Percentiles rank a stretch among this genome's conserved stretches.
These are phyloP conservation scores for Lasioglossum villosulum DNA, from an alignment of 2,888 invertebrate species.

Conservation along the genomic window DNA sequence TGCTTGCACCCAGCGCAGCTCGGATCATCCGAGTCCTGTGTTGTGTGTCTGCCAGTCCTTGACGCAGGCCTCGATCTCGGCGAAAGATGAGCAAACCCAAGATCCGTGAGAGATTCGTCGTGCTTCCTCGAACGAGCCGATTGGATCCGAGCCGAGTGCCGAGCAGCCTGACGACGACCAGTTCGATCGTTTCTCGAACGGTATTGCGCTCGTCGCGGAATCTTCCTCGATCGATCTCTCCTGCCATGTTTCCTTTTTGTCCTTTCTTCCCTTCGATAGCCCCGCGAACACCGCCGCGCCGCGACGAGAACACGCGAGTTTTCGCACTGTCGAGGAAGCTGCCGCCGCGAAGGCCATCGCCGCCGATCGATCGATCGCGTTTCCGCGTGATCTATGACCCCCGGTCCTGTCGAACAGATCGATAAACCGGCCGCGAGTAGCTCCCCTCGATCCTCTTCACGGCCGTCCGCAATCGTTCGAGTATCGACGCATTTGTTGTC, in stretches of 20 bases:
- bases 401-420: constrained; percentile 12
- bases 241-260: not conserved
- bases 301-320: constrained; percentile 15
- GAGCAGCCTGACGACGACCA: constrained; percentile 24
- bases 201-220: constrained; percentile 46
- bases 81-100: constrained; percentile 70
- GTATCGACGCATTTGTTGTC: not conserved
- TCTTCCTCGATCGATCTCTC: constrained; percentile 45
- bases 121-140: constrained; percentile 55
- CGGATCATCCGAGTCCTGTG: constrained; percentile 51
- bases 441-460: not conserved
- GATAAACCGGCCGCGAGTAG: not conserved
- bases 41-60: constrained; percentile 67
- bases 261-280: not conserved
- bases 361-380: constrained; percentile 42
- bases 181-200: constrained; percentile 43
- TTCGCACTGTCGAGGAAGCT: constrained; percentile 36
- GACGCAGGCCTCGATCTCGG: constrained; percentile 67
- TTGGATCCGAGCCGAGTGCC: not conserved
- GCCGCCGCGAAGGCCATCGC: constrained; percentile 32
- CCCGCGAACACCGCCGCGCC: not conserved
- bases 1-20: constrained; percentile 24
- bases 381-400: constrained; percentile 16
- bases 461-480: not conserved
- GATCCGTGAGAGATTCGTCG: constrained; percentile 70